Percentiles rank a stretch among this genome's conserved stretches.
Evolutionary conservation across 2,113 vertebrate species (phyloP).

Genomic region (Alces alces): DNA sequence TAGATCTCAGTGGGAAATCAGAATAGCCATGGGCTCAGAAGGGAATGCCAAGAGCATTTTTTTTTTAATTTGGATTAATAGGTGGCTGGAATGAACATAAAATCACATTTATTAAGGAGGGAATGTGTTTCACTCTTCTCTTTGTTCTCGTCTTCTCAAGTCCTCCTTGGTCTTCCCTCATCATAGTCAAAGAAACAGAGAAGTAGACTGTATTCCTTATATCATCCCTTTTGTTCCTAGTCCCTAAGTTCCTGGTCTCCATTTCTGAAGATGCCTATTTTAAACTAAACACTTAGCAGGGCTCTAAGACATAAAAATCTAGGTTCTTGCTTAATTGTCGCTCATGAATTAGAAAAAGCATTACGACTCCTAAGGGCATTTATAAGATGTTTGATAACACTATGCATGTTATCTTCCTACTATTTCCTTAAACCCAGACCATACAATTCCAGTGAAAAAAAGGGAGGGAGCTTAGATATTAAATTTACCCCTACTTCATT

Average conservation of each 20-base stretch:
- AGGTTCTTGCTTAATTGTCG: neutral
- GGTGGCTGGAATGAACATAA: conserved; percentile 20
- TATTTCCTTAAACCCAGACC: neutral
- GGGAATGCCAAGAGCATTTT: conserved; percentile 22
- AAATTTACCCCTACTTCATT: neutral
- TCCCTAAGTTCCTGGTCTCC: neutral
- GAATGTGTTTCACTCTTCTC: neutral
- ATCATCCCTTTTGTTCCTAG: neutral
- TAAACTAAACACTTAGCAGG: neutral
- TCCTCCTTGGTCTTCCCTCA: neutral
- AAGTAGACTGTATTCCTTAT: neutral
- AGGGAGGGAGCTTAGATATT: neutral
- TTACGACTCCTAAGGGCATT: neutral
- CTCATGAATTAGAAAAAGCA: neutral
- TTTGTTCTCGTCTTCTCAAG: neutral
- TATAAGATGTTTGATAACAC: neutral
- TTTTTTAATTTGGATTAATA: neutral
- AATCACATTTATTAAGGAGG: neutral
- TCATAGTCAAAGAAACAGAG: neutral
- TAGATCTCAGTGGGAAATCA: conserved; percentile 64
- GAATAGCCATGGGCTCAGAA: neutral
- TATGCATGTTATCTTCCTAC: neutral
- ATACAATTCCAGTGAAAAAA: neutral
- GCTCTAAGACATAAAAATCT: neutral
- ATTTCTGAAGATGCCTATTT: neutral